phyloP scores from a whole-genome alignment of 2,113 vertebrate species.

The Telmatochromis sp. region DNA sequence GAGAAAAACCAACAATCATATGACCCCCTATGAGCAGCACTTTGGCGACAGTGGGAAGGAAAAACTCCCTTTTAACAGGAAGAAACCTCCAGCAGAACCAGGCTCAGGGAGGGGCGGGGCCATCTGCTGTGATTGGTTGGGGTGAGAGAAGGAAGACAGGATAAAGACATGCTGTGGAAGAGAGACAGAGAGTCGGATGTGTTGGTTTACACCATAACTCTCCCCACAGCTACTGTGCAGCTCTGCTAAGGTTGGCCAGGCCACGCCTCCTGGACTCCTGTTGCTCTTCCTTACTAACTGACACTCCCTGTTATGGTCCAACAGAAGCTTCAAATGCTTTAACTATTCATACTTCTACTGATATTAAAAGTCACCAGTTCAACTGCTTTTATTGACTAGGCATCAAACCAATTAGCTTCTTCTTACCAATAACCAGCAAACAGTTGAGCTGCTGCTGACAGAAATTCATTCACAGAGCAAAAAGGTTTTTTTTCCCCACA shows the following conservation, averaged over 20 bases:
- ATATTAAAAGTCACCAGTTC: not conserved
- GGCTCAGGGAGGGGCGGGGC: not conserved
- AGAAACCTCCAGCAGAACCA: not conserved
- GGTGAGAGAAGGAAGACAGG: not conserved
- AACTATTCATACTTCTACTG: no score
- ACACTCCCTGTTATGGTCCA: not conserved
- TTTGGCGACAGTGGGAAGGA: not conserved
- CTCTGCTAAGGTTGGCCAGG: not conserved
- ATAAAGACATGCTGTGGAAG: not conserved
- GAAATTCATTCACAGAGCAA: not conserved
- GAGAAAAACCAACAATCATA: rapidly evolving
- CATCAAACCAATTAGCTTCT: not conserved
- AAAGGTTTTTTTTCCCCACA: not conserved
- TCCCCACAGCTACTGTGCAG: not conserved
- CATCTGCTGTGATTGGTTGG: not conserved
- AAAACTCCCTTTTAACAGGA: not conserved
- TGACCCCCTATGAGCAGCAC: not conserved
- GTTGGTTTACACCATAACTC: not conserved
- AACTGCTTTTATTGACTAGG: not conserved
- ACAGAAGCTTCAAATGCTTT: not conserved
- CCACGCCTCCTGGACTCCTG: not conserved
- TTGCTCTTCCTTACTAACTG: not conserved
- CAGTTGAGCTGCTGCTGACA: not conserved
- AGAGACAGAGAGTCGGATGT: not conserved
- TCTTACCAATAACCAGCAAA: not conserved